Base-by-base conservation (phyloP, 2,888 invertebrate genomes). In the Hypsopygia costalis region DNA sequence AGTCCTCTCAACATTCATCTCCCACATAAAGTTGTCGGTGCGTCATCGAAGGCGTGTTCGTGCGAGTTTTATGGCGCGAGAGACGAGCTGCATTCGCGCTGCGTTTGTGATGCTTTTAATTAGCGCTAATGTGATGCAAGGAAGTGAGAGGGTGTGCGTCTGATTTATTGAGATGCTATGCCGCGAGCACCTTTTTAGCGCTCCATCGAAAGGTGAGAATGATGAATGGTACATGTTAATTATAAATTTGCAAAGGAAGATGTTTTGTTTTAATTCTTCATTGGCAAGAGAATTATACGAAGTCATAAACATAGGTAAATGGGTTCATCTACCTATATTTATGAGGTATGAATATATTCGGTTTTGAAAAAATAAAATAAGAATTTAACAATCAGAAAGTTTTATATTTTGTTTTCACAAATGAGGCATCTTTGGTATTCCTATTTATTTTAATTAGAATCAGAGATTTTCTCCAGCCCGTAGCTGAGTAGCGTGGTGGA, bases 11-110 rank as follows among this genome's bases (percentile, higher is more conserved):
- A 58, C 41, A 70, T 64, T 60, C 57, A 56, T 57, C 54, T 58
- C 69, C 59, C 27, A 41, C 43, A 70, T 78, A 74, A 81, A 82
- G 52, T 71, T 79, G 81, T 81, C 81, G 49, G 66, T 75, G 75
- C 66, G 80, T 85, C 83, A 80, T 69, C 67, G 65, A 55, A 75
- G 82, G 82, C 81, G 81, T 77, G 74, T 57, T 63, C 62, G 45
- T 49, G 52, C 52, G 69, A 79, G 74, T 74, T 81, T 78, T 82
- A 82, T 73, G 77, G 73, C 47, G 72, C 52, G 55, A 65, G 51
- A 67, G 69, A 70, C 60, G 43, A 48, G 47, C 39, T 49, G 51
- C 44, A 49, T 52, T 58, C 49, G 20, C 36, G 51, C 41, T 45
- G 44, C 46, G 49, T 51, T 55, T 46, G 31, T 44, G 10, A 10